phyloP scores from a whole-genome alignment of 2,888 invertebrate genomes.

The Cyclophora punctaria region DNA sequence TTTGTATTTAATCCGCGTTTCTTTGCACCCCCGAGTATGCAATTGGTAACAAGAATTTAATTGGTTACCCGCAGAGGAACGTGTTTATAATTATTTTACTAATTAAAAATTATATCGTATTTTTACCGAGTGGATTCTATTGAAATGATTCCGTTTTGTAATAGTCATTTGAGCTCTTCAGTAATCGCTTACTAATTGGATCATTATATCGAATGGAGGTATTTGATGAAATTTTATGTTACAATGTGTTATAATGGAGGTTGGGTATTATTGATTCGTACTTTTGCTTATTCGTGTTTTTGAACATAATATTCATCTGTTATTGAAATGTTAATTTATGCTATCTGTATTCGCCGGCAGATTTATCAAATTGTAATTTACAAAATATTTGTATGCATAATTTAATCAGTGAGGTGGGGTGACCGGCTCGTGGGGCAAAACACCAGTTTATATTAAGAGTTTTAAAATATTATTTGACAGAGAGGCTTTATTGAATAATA shows the following conservation, averaged over 20 bases:
- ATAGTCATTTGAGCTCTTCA: too few relatives aligned
- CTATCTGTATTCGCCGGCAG: constrained; percentile 2
- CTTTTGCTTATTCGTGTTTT: background rate
- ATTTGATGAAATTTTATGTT: too few relatives aligned
- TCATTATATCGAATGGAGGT: background rate
- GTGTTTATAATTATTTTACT: constrained; percentile 15
- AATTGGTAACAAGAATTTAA: constrained; percentile 48
- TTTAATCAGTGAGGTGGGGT: background rate
- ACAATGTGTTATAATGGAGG: too few relatives aligned
- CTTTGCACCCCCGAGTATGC: constrained; percentile 32
- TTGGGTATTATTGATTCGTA: background rate
- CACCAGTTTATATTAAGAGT: too few relatives aligned
- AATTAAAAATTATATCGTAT: constrained; percentile 7
- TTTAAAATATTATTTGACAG: too few relatives aligned
- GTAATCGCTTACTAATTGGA: too few relatives aligned
- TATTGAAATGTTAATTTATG: constrained; percentile 8
- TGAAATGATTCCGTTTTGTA: too few relatives aligned
- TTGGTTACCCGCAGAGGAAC: constrained; percentile 25
- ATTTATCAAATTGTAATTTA: constrained; percentile 3
- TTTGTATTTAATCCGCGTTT: constrained; percentile 64
- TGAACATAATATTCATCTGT: background rate
- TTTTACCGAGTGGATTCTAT: too few relatives aligned
- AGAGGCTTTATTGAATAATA: too few relatives aligned
- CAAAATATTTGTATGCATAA: constrained; percentile 9
- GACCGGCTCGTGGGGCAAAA: too few relatives aligned